A percentile compares a stretch with the other conserved stretches of the same genome.
Conservation (phyloP, 2,113 vertebrate genomes). For the Nothoprocta pentlandii region DNA sequence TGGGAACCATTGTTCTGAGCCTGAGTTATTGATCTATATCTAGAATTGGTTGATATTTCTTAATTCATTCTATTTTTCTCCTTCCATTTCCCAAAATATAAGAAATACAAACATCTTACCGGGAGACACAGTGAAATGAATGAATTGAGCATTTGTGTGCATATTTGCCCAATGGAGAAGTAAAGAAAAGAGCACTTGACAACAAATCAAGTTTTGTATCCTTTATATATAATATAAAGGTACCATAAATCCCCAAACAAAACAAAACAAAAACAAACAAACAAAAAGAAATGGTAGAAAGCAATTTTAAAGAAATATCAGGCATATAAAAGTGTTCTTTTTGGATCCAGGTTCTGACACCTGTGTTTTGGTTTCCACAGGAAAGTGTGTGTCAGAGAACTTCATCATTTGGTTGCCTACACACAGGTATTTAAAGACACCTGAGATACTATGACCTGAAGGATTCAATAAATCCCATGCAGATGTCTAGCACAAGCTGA, state of each 20-base stretch:
- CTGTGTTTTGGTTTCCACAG: neutral
- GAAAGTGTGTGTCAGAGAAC: neutral
- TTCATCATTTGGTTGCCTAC: neutral
- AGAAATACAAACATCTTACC: fast-evolving
- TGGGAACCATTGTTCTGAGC: neutral
- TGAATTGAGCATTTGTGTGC: neutral
- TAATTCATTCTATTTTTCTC: neutral
- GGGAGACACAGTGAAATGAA: neutral
- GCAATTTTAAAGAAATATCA: neutral
- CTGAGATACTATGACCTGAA: neutral
- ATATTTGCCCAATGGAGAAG: neutral
- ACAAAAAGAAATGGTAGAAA: fast-evolving
- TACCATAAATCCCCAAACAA: neutral
- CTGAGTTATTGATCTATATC: neutral
- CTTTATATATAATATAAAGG: neutral
- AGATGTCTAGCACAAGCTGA: neutral
- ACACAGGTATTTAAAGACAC: neutral
- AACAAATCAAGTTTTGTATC: neutral
- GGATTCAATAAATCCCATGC: neutral
- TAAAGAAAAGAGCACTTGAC: neutral
- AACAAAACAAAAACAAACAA: neutral
- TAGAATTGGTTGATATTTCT: neutral
- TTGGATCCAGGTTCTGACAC: neutral
- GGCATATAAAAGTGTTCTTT: neutral
- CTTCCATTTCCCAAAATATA: neutral